These are phyloP conservation scores for Hypercompe scribonia DNA, from an alignment of 2,888 invertebrate genomes.

Conservation along the genomic window DNA sequence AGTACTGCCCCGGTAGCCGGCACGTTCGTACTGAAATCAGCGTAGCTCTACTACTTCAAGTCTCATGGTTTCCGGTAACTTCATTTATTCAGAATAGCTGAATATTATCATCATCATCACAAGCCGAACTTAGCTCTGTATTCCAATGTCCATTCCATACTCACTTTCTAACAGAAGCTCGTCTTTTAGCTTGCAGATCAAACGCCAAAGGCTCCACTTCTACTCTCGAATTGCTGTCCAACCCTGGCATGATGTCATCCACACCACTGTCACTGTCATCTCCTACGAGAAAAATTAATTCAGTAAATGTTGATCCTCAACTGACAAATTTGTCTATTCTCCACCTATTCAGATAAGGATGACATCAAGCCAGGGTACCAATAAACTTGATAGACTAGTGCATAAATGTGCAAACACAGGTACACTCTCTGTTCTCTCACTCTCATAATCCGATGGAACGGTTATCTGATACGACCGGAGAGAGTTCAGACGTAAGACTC, in stretches of 20 bases:
- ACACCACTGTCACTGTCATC: conserved; percentile 61
- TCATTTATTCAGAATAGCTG: too few relatives aligned
- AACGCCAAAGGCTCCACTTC: conserved; percentile 69
- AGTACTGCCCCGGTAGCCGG: too few relatives aligned
- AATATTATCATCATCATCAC: too few relatives aligned
- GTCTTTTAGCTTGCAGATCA: conserved; percentile 65
- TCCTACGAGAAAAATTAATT: conserved; percentile 24
- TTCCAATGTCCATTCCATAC: conserved; percentile 9
- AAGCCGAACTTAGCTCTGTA: background rate
- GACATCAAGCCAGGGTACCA: background rate
- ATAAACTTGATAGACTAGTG: background rate
- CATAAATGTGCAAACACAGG: too few relatives aligned
- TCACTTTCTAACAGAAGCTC: conserved; percentile 65
- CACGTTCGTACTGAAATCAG: too few relatives aligned
- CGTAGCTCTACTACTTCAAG: too few relatives aligned
- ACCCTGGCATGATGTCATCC: conserved; percentile 70
- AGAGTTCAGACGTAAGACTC: too few relatives aligned
- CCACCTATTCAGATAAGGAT: background rate
- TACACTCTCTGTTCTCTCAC: too few relatives aligned
- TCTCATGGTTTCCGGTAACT: too few relatives aligned
- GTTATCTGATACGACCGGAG: too few relatives aligned
- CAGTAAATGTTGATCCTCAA: background rate
- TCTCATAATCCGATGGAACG: too few relatives aligned
- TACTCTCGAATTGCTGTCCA: conserved; percentile 71
- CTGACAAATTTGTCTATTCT: background rate